These are phyloP conservation scores for Calcarius lapponicus DNA, from an alignment of 2,797 vertebrate genomes.

Conservation along the genomic window DNA sequence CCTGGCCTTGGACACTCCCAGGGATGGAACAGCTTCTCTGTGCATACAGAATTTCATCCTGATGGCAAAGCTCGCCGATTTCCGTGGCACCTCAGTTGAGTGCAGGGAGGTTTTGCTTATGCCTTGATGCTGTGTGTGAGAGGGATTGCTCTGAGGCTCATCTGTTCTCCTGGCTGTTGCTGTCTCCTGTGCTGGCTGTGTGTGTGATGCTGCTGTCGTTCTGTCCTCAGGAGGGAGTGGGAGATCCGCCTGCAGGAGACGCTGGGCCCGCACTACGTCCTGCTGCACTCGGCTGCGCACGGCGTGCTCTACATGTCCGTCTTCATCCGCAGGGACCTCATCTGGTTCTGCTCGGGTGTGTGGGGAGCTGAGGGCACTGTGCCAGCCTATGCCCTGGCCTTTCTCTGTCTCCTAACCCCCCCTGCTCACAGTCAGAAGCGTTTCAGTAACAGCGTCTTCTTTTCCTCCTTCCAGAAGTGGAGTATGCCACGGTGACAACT, in stretches of 20 bases:
- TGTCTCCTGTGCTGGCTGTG: not conserved
- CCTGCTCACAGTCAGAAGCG: not conserved
- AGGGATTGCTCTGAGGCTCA: fast-evolving
- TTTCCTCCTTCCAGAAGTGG: constrained; percentile 82
- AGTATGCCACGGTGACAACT: constrained; percentile 93
- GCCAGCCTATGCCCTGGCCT: not conserved
- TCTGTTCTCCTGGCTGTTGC: not conserved
- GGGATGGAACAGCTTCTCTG: not conserved
- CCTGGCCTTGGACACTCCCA: not conserved
- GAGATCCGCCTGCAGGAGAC: constrained; percentile 94
- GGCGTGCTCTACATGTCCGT: constrained; percentile 91
- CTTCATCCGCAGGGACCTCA: constrained; percentile 93
- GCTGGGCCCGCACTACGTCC: constrained; percentile 91
- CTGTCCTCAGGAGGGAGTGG: constrained; percentile 89
- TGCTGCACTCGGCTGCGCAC: constrained; percentile 89
- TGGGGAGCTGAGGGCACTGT: not conserved
- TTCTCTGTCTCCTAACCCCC: not conserved
- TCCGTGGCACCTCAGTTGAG: not conserved
- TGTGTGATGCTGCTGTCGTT: constrained; percentile 27
- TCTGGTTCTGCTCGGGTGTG: constrained; percentile 98
- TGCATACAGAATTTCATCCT: not conserved
- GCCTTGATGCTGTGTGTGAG: not conserved
- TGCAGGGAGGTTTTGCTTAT: not conserved
- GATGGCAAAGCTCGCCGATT: not conserved
- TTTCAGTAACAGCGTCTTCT: not conserved